These are phyloP conservation scores for Chelmon rostratus DNA, from an alignment of 2,797 vertebrate species.

Conservation along the genomic window DNA sequence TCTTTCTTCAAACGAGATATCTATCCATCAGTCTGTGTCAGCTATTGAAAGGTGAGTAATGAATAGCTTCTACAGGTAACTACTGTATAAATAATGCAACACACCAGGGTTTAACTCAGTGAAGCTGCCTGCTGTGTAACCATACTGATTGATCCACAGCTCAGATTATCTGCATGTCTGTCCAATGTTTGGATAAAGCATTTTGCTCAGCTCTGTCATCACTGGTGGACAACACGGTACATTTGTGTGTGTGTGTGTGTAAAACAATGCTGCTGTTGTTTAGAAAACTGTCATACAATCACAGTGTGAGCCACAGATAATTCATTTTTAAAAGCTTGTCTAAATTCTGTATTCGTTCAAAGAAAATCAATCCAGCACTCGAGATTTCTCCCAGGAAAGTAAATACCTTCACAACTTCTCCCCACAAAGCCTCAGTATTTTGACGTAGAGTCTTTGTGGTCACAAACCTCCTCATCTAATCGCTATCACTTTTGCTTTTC, in stretches of 20 bases:
- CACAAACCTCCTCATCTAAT: neutral
- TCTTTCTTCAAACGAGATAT: slow-evolving; percentile 75
- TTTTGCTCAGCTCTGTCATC: slow-evolving; percentile 1
- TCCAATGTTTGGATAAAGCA: slow-evolving; percentile 37
- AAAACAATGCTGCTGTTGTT: neutral
- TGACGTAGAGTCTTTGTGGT: neutral
- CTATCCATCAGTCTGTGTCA: slow-evolving; percentile 76
- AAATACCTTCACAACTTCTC: neutral
- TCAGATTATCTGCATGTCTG: slow-evolving; percentile 31
- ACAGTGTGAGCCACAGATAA: neutral
- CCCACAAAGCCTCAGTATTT: neutral
- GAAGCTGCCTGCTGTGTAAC: slow-evolving; percentile 53
- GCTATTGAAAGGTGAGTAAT: slow-evolving; percentile 77
- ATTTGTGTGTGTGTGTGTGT: neutral
- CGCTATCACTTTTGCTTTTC: neutral
- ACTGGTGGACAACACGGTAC: neutral
- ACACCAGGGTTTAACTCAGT: slow-evolving; percentile 51
- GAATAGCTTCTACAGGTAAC: slow-evolving; percentile 70
- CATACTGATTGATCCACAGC: slow-evolving; percentile 58
- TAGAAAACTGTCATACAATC: neutral
- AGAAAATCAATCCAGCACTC: slow-evolving; percentile 8
- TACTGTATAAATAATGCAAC: slow-evolving; percentile 76
- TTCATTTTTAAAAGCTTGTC: neutral
- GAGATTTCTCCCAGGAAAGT: slow-evolving; percentile 5
- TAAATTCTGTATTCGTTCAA: neutral